Evolutionary conservation across 2,797 vertebrate species (phyloP), one percentile per base, ranked within the genome.

Genomic region (Ispidina picta): DNA sequence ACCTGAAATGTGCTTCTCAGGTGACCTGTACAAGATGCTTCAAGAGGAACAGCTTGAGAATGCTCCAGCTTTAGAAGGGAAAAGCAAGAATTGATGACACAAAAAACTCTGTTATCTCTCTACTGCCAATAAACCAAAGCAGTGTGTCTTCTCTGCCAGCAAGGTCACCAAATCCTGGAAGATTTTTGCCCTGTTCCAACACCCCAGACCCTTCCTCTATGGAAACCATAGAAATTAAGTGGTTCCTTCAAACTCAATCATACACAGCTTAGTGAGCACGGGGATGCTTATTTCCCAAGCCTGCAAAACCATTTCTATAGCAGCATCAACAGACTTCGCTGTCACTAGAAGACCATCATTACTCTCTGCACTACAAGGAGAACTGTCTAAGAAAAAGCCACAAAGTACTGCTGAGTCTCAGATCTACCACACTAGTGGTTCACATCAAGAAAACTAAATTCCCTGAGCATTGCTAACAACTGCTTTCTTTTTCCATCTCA

Each of bases 301-400:
- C 73, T 66, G 16, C 56, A 70, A 60, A 79, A 19, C 56, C 52
- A 3, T 68, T 71, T 63, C 63, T 55, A 41, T 1, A 89, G 84
- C 14, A 52, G 9, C 71, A 52, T 20, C 35, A 46, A 18, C 6
- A 6, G 2, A 4, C 39, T 95, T 90, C 31, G 69, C 59, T 52
- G 72, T 51, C 51, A 11, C 62, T 9, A 25, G 62, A 39, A 2
- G 31, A 25, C 49, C 43, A 46, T 68, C 54, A 88, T 89, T 92
- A 90, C 12, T 6, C 46, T 19, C 62, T 48, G 43, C n/a, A 10
- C 29, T 77, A 72, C 62, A 72, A 84, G 78, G 37, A 89, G 77
- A 92, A 31, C 62, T 84, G 59, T 91, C 91, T 91, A 93, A 95
- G 94, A 70, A 95, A 90, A 92, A 95, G 43, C 92, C 60, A 3